Evolutionary conservation across 2,797 vertebrate species (phyloP), one percentile per base, ranked within the genome.

Genomic region (Balearica regulorum): DNA sequence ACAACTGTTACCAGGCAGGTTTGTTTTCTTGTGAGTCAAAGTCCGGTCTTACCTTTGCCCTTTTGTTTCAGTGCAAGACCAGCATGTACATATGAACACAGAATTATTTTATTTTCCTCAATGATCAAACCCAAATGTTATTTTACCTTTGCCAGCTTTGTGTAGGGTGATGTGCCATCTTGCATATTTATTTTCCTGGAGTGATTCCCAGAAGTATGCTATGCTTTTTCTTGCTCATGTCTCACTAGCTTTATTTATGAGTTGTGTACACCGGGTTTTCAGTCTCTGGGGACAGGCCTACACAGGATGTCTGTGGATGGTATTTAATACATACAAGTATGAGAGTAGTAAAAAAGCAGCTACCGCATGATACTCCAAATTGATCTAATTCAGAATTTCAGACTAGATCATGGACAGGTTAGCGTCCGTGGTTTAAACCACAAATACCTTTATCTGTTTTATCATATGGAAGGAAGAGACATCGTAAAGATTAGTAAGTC

Each of bases 101-200:
- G 76, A 92, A 93, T 78, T 97, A 83, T 80, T 94, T 90, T 92
- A 29, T 94, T 95, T 95, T 83, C 91, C 6, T 4, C 83, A 93
- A 87, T 76, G 92, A 95, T 96, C 6, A 28, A 92, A 86, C 87
- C 82, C 94, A 95, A 97, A 96, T 95, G 94, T 95, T 97, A 91
- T 93, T 96, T 95, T 97, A 94, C 96, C 90, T 95, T 91, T 94
- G 94, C 93, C 93, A 95, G 92, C 69, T 93, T 80, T 97, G 90
- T 93, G 90, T 91, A 92, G 93, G 83, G 84, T 96, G 94, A 93
- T 73, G 69, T 96, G 83, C 87, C 94, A 97, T 97, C 96, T 95
- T 96, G 96, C 89, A 72, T 94, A 80, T 96, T 97, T 91, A 90
- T 97, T 97, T 97, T 97, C 70, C 90, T 92, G 95, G 96, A 96